Conservation (phyloP, 2,113 vertebrate genomes). For the Syrrhaptes paradoxus region DNA sequence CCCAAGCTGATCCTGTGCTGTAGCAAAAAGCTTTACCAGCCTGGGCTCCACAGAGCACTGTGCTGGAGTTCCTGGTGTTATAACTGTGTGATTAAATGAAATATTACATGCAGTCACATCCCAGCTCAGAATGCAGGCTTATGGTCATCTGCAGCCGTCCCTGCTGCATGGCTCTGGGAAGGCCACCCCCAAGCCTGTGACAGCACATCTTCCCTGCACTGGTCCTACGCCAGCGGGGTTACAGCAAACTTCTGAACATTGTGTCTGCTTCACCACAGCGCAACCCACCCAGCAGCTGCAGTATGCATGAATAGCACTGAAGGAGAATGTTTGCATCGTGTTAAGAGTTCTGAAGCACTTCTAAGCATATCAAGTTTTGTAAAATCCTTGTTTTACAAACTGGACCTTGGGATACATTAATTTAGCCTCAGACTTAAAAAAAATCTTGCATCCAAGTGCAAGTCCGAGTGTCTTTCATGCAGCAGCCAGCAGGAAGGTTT, state of each 20-base stretch:
- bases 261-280: fast-evolving
- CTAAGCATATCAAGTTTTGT: background rate
- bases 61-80: background rate
- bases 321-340: background rate
- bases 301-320: fast-evolving
- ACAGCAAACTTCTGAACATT: background rate
- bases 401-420: background rate
- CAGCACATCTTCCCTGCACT: background rate
- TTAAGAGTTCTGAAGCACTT: background rate
- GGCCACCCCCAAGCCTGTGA: background rate
- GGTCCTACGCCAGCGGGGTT: background rate
- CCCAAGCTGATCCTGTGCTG: too few species aligned
- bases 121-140: background rate
- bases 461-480: background rate
- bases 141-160: too few species aligned
- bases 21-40: background rate
- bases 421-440: background rate
- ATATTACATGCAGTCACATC: background rate
- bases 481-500: background rate
- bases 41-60: background rate
- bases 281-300: background rate
- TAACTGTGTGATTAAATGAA: background rate
- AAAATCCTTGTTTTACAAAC: background rate
- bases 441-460: background rate
- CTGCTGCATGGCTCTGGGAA: background rate